These are phyloP conservation scores for Whitmania pigra DNA, from an alignment of 1,140 invertebrate genomes.

Conservation along the genomic window DNA sequence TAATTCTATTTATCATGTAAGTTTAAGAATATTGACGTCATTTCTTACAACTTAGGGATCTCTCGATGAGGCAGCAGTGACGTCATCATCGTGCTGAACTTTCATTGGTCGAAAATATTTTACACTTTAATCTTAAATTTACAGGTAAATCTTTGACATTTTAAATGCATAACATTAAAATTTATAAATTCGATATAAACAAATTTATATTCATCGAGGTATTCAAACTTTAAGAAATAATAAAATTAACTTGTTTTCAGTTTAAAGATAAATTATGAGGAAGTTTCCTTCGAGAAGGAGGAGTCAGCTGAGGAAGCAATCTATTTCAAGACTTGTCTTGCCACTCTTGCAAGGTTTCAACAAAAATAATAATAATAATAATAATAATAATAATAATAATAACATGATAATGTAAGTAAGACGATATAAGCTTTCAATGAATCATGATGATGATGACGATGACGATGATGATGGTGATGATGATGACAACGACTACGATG, in stretches of 20 bases:
- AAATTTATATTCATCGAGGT: background rate
- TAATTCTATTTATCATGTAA: too few species aligned
- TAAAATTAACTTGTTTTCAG: background rate
- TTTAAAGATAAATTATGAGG: background rate
- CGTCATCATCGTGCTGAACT: too few species aligned
- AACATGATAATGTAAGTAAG: background rate
- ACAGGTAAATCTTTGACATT: too few species aligned
- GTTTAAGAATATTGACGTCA: too few species aligned
- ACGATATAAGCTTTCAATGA: too few species aligned
- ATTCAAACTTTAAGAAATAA: background rate
- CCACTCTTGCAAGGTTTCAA: background rate
- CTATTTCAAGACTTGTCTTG: background rate
- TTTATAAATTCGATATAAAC: background rate
- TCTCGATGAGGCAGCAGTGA: too few species aligned
- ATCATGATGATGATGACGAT: conserved; percentile 4
- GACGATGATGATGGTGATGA: background rate
- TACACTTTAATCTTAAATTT: too few species aligned
- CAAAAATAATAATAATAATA: background rate
- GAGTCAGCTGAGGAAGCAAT: background rate
- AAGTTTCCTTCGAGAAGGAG: background rate
- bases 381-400: conserved; percentile 14
- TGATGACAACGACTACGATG: background rate
- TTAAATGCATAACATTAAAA: background rate
- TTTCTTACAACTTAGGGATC: too few species aligned
- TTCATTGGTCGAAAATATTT: too few species aligned